Conservation (phyloP, 2,113 vertebrate genomes). For the Aplodontia rufa region DNA sequence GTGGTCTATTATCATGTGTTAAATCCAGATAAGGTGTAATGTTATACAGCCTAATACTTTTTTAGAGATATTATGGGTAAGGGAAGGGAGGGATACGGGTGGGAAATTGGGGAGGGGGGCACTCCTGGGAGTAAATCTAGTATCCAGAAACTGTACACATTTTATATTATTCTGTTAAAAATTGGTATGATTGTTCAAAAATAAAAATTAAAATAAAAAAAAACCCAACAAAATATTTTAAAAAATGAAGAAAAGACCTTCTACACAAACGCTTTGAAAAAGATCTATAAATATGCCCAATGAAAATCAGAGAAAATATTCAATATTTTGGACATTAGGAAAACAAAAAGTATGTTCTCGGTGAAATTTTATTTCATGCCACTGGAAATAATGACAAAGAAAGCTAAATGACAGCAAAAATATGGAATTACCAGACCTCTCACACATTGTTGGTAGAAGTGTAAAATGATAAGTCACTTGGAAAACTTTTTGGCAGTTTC, state of each 20-base stretch:
- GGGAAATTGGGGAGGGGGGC: too few relatives aligned
- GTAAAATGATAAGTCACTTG: background rate
- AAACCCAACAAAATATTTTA: too few relatives aligned
- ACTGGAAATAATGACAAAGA: background rate
- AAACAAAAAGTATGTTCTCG: background rate
- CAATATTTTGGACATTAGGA: background rate
- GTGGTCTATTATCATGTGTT: too few relatives aligned
- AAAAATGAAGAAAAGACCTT: background rate
- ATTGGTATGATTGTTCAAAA: too few relatives aligned
- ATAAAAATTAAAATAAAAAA: too few relatives aligned
- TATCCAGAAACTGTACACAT: too few relatives aligned
- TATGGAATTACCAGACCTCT: background rate
- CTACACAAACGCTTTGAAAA: background rate
- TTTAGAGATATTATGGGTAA: too few relatives aligned
- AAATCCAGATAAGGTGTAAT: too few relatives aligned
- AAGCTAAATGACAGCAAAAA: background rate
- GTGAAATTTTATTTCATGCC: background rate
- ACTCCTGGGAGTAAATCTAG: too few relatives aligned
- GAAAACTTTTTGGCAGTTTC: background rate
- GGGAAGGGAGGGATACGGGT: too few relatives aligned
- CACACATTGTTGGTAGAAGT: background rate
- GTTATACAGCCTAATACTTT: too few relatives aligned
- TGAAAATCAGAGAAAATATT: background rate
- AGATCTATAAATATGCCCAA: background rate
- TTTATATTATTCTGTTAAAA: too few relatives aligned